Evolutionary conservation across 2,888 invertebrate species (phyloP), one percentile per base, ranked within the genome.

Genomic region (Pediacus dermestoides): DNA sequence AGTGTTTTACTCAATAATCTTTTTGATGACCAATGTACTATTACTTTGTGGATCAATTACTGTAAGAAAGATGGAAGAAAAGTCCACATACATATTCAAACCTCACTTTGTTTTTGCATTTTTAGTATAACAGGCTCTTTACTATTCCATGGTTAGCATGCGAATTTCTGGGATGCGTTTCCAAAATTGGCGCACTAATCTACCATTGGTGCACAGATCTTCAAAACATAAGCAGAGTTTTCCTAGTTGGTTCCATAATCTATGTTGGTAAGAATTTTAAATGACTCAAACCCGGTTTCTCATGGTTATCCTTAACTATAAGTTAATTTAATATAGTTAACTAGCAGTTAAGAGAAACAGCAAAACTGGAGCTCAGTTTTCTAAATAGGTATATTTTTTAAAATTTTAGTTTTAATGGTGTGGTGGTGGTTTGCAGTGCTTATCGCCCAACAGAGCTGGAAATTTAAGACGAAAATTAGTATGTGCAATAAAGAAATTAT

Each of bases 111-210:
- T 25, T 39, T 32, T 9, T 27, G 12, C 9, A 32, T 38, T 42
- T 45, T 33, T 28, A 48, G 48, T 18, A 30, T 25, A 40, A 40
- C 14, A 39, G 47, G 39, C 34, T 25, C n/a, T 48, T 32, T 26
- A 35, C 48, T 4, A 8, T 45, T 7, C 45, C 48, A 9, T 48
- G 48, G 48, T 23, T 48, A 27, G n/a, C 31, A 3, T 35, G 39
- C 8, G 44, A 48, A 34, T 12, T 37, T 10, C 7, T 48, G 4
- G 38, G 42, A 13, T 42, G 42, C 6, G 7, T 40, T 14, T 45
- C 42, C 3, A 48, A 45, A 38, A 26, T 40, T 34, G 44, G 39
- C 10, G 39, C 45, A 1, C 16, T 43, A 2, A 34, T 48, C 11
- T 44, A 30, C 12, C 42, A 48, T 15, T 11, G 34, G 6, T 32